These are phyloP conservation scores for Hyles euphorbiae DNA, from an alignment of 1,140 invertebrate genomes.

Conservation along the genomic window DNA sequence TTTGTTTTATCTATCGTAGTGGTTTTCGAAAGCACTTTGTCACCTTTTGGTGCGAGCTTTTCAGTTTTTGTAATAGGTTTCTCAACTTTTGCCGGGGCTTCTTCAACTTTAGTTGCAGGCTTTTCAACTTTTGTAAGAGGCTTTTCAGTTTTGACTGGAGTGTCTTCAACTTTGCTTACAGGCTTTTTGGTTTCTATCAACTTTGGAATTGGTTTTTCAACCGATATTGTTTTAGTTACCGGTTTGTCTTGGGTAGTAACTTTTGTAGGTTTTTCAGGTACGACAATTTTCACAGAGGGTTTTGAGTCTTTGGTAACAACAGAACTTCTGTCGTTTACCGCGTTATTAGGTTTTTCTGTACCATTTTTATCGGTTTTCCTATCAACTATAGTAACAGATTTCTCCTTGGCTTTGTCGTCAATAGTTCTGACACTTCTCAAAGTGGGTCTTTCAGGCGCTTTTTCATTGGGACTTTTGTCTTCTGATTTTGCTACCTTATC, in stretches of 20 bases:
- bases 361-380: conserved; percentile 54
- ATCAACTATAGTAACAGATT: conserved; percentile 59
- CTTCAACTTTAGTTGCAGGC: conserved; percentile 19
- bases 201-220: conserved; percentile 29
- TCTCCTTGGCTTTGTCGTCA: conserved; percentile 61
- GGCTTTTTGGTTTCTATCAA: conserved; percentile 24
- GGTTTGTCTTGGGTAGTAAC: conserved; percentile 1
- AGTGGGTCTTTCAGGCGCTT: conserved; percentile 51
- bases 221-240: neutral
- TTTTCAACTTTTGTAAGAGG: neutral
- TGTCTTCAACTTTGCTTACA: conserved; percentile 6
- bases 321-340: conserved; percentile 38
- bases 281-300: conserved; percentile 8
- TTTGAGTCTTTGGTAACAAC: conserved; percentile 39
- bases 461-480: conserved; percentile 43
- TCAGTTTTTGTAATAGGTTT: neutral
- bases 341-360: conserved; percentile 37
- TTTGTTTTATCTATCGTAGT: no score
- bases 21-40: no score
- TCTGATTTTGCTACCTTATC: conserved; percentile 41
- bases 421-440: conserved; percentile 58
- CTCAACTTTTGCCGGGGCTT: conserved; percentile 15
- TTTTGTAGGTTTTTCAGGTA: conserved; percentile 8
- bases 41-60: neutral
- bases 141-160: conserved; percentile 12